These are phyloP conservation scores for Albula goreensis DNA, from an alignment of 2,113 vertebrate species.

Conservation along the genomic window DNA sequence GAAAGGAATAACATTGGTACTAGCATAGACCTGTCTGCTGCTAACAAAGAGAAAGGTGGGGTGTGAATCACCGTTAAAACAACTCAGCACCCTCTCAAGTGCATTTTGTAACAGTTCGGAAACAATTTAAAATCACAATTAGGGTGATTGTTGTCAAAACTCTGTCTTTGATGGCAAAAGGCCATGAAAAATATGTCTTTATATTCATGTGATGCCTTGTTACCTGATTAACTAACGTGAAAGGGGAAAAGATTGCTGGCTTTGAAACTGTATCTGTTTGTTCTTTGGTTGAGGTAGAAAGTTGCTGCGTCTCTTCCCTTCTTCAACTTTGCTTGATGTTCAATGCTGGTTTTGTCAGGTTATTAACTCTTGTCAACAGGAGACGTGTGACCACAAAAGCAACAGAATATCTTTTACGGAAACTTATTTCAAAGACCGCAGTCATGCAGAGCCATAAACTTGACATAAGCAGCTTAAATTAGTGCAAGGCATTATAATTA, in stretches of 20 bases:
- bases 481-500: too few species aligned
- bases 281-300: neutral
- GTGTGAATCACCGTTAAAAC: conserved; percentile 38
- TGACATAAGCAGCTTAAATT: too few species aligned
- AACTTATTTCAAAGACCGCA: neutral
- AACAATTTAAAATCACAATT: neutral
- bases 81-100: conserved; percentile 26
- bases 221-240: neutral
- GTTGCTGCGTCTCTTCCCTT: neutral
- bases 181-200: neutral
- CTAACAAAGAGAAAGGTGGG: conserved; percentile 32
- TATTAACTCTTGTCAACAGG: neutral
- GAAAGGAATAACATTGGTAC: conserved; percentile 44
- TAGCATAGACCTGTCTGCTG: conserved; percentile 53
- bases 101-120: neutral
- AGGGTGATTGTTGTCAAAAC: neutral
- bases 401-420: neutral
- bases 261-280: neutral
- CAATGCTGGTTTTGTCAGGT: neutral
- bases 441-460: too few species aligned
- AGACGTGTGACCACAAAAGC: neutral
- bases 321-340: neutral
- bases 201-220: neutral
- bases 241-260: neutral
- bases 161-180: neutral